Percentiles rank a stretch among this genome's conserved stretches.
phyloP scores from a whole-genome alignment of 2,113 vertebrate species.

The Microtus ochrogaster region DNA sequence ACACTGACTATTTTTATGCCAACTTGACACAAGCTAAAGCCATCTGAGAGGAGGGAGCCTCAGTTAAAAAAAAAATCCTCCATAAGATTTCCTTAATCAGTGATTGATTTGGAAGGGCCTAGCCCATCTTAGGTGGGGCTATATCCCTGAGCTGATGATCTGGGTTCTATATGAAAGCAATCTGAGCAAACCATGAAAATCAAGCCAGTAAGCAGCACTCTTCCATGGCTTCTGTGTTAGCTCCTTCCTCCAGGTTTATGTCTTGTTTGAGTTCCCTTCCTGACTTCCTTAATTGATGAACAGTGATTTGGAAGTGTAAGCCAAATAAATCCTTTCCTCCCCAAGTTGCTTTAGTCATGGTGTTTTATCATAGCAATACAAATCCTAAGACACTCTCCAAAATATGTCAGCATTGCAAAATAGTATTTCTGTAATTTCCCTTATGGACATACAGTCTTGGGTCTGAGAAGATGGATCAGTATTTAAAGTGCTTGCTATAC shows the following conservation, averaged over 20 bases:
- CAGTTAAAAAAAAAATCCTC: neutral
- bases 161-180: too few relatives aligned
- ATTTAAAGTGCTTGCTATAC: neutral
- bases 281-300: too few relatives aligned
- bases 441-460: neutral
- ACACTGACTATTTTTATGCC: neutral
- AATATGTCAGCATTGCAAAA: conserved; percentile 8
- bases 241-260: too few relatives aligned
- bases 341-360: too few relatives aligned
- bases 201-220: too few relatives aligned
- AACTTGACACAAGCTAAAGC: neutral
- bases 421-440: neutral
- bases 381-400: neutral
- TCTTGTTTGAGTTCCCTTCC: too few relatives aligned
- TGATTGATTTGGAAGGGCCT: neutral
- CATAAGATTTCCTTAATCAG: neutral
- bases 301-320: too few relatives aligned
- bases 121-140: neutral
- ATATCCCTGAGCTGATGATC: too few relatives aligned
- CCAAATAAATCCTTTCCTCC: too few relatives aligned
- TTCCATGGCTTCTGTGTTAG: too few relatives aligned
- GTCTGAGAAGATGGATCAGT: neutral
- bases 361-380: neutral
- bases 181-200: too few relatives aligned
- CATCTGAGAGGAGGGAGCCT: neutral